Conservation (phyloP, 2,888 invertebrate species). For the Piscicola geometra region DNA sequence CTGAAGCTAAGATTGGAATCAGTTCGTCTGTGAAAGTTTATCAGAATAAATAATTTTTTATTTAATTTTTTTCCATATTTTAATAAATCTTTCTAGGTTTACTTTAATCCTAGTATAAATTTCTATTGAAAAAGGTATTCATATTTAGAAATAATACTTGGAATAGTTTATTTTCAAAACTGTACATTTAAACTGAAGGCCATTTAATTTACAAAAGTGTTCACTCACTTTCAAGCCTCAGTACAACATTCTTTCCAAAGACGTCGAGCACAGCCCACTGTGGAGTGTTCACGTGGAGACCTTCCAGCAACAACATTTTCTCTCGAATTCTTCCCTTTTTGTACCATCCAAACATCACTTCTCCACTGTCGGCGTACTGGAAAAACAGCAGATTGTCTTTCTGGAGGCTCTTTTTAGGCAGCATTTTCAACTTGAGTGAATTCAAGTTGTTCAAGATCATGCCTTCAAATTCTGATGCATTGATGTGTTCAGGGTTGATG, state of each 20-base stretch:
- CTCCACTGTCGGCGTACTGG: neutral
- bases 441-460: neutral
- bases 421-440: neutral
- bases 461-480: neutral
- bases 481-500: neutral
- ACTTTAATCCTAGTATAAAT: neutral
- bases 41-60: neutral
- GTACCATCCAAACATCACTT: slow-evolving; percentile 21
- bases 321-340: slow-evolving; percentile 60
- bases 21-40: slow-evolving; percentile 2
- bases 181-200: too few relatives aligned
- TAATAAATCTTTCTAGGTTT: neutral
- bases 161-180: too few relatives aligned
- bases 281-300: slow-evolving; percentile 70
- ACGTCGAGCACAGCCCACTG: slow-evolving; percentile 93
- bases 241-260: slow-evolving; percentile 91
- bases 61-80: neutral
- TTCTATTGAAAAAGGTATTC: neutral
- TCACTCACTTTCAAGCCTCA: slow-evolving; percentile 71
- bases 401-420: slow-evolving; percentile 3
- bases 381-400: slow-evolving; percentile 27
- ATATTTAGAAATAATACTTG: too few relatives aligned
- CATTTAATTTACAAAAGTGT: too few relatives aligned
- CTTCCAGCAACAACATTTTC: slow-evolving; percentile 75
- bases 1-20: slow-evolving; percentile 2